Conservation (phyloP, 2,888 invertebrate species). For the Exocentrus adspersus region DNA sequence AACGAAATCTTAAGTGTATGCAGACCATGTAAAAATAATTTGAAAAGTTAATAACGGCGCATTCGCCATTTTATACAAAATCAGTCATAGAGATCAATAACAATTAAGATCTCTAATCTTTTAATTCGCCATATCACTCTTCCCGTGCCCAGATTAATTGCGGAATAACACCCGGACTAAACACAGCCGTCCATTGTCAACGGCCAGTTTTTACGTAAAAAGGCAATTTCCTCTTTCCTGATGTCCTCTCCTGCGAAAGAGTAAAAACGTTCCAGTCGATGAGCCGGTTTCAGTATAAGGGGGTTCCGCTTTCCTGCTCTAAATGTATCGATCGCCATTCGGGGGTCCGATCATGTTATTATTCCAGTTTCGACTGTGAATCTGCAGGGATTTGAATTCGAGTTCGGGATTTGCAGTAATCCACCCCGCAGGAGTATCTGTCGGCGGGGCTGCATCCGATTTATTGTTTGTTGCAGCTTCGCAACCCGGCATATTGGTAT, state of each 20-base stretch:
- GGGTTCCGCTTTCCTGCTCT: conserved; percentile 33
- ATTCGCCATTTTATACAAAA: too few species aligned
- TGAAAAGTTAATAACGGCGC: too few species aligned
- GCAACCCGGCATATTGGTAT: too few species aligned
- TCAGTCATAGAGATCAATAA: too few species aligned
- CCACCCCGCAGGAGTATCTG: conserved; percentile 28
- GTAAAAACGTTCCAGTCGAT: conserved; percentile 35
- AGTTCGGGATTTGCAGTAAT: conserved; percentile 44
- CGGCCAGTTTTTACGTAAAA: conserved; percentile 45
- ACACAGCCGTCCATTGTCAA: not conserved
- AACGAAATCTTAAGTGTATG: too few species aligned
- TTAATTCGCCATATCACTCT: not conserved
- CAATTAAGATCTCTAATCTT: too few species aligned
- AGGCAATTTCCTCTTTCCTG: conserved; percentile 49
- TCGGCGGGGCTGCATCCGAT: conserved; percentile 18
- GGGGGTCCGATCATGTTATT: conserved; percentile 38
- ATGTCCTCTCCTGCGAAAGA: conserved; percentile 40
- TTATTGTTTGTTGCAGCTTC: conserved; percentile 24
- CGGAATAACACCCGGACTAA: not conserved
- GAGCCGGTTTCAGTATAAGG: conserved; percentile 25
- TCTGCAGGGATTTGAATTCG: conserved; percentile 39
- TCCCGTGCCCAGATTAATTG: not conserved
- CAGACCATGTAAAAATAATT: too few species aligned
- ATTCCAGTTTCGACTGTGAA: conserved; percentile 37
- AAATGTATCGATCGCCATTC: conserved; percentile 36